Base-by-base conservation (phyloP, 2,113 vertebrate genomes). In the Lepus americanus region DNA sequence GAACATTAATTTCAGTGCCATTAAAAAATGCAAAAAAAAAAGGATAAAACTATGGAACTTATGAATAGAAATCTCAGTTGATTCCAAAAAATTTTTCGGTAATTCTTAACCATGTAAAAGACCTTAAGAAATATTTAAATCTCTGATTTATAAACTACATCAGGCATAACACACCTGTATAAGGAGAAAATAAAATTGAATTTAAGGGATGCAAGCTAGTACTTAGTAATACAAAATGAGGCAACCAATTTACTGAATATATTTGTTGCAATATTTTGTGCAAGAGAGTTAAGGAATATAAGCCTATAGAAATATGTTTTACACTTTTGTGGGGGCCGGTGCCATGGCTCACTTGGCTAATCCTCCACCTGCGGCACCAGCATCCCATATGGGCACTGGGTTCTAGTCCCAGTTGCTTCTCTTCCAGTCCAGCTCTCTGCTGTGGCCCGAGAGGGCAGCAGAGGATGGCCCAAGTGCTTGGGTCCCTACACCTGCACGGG, bases 1-100 rank as follows among this genome's bases (percentile, higher is more conserved):
- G 33, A 31, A 83, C 55, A 9, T 70, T 72, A 36, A 90, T 59
- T 87, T 69, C 33, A 53, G 23, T 87, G 82, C 39, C 20, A 27
- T 3, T 36, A 29, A 23, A 74, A 93, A 87, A 86, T 87, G 29
- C 27, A 79, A 72, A 49, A 84, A 36, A 36, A 36, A 36, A 36
- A 36, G 3, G 44, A 79, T 64, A 90, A 86, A 88, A 95, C 67
- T 87, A 77, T 83, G 27, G 7, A 55, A 25, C 25, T 73, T 73
- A 27, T 64, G 36, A 55, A 88, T 88, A 77, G 29, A 89, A 88
- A 93, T 87, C 27, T 90, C 74, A 76, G 6, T 7, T 66, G 29
- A 79, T 31, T 85, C 55, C 27, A 78, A 9, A 33, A 83, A 76
- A 44, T 51, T 19, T 53, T 64, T 78, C 1, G 33, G 16, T 31